Percentiles rank a stretch among this genome's conserved stretches.
Conservation (phyloP, 2,888 invertebrate genomes). For the Torymus texanus region DNA sequence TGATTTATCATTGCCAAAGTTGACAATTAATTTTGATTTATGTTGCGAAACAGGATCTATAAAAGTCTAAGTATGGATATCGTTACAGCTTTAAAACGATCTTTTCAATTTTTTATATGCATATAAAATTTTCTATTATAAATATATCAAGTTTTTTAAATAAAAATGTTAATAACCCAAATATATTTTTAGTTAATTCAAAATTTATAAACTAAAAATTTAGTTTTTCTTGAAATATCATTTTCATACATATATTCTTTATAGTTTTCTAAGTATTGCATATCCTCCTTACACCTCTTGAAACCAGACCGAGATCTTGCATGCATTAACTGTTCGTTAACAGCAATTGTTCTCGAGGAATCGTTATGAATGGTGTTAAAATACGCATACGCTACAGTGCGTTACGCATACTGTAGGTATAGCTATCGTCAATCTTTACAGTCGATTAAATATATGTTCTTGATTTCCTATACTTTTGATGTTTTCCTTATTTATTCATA, state of each 20-base stretch:
- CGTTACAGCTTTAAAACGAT: background rate
- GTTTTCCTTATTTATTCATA: background rate
- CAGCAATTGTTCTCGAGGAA: constrained; percentile 30
- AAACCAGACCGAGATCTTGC: constrained; percentile 28
- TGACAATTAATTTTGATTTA: constrained; percentile 26
- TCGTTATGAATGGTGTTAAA: constrained; percentile 41
- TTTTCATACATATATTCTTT: background rate
- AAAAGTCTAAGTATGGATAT: background rate
- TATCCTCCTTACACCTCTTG: background rate
- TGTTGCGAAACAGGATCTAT: background rate
- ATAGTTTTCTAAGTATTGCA: background rate
- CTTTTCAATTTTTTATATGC: background rate
- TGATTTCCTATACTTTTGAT: background rate
- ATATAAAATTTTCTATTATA: background rate
- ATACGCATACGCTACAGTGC: constrained; percentile 23
- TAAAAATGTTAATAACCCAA: too few relatives aligned
- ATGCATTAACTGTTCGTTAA: constrained; percentile 41
- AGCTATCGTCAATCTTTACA: constrained; percentile 29
- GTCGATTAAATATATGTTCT: constrained; percentile 6
- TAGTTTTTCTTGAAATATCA: too few relatives aligned
- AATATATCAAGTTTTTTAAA: background rate
- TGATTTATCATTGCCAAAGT: constrained; percentile 12
- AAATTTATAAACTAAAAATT: too few relatives aligned
- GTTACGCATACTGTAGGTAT: constrained; percentile 20
- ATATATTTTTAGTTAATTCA: too few relatives aligned